Evolutionary conservation across 2,113 vertebrate genomes (phyloP).

Genomic region (Dipodomys ordii): DNA sequence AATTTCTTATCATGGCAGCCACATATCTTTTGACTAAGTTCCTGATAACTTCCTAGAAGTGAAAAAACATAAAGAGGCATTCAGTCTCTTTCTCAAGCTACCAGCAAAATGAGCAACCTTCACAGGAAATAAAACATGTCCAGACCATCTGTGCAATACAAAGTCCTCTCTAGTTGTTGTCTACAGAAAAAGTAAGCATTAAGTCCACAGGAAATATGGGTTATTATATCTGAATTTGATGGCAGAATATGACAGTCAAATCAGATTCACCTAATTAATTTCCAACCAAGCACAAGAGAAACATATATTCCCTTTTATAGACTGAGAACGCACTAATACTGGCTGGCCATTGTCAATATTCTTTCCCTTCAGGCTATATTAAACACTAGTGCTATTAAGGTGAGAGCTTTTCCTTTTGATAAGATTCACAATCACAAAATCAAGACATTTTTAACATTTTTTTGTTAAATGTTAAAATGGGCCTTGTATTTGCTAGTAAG

Average conservation of each 20-base stretch:
- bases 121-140: conserved; percentile 5
- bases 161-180: conserved; percentile 28
- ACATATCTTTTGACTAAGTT: conserved; percentile 97
- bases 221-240: conserved; percentile 23
- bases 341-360: neutral
- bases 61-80: conserved; percentile 57
- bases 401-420: conserved; percentile 14
- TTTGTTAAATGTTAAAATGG: too few species aligned
- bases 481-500: too few species aligned
- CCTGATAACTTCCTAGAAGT: conserved; percentile 95
- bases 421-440: conserved; percentile 19
- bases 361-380: conserved; percentile 30
- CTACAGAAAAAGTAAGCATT: neutral
- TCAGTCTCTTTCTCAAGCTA: conserved; percentile 64
- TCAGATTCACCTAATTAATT: conserved; percentile 10
- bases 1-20: conserved; percentile 97
- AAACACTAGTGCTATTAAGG: conserved; percentile 22
- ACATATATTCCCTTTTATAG: conserved; percentile 1
- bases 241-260: neutral
- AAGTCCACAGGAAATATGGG: conserved; percentile 12
- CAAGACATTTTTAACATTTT: conserved; percentile 48
- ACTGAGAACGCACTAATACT: conserved; percentile 41
- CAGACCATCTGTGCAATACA: conserved; percentile 29
- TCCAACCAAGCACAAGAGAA: conserved; percentile 12
- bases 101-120: conserved; percentile 56